Percentiles rank a stretch among this genome's conserved stretches.
These are phyloP conservation scores for Eustalomyia histrio DNA, from an alignment of 2,888 invertebrate genomes.

Conservation along the genomic window DNA sequence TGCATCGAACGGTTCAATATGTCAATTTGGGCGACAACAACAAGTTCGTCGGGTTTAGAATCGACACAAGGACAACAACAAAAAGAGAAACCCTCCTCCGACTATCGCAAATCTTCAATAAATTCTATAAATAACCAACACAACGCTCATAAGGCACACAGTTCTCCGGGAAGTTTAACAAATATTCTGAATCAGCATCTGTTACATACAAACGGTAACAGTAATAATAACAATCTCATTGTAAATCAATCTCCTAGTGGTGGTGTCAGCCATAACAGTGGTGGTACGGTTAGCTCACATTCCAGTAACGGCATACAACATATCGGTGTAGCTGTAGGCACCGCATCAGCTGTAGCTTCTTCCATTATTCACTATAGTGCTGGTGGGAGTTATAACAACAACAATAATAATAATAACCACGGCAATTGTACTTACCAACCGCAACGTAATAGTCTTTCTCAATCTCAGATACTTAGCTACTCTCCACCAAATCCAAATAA, in stretches of 20 bases:
- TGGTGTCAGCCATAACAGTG: slow-evolving; percentile 18
- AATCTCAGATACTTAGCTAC: slow-evolving; percentile 59
- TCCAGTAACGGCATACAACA: slow-evolving; percentile 63
- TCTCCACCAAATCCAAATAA: slow-evolving; percentile 64
- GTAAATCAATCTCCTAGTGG: slow-evolving; percentile 60
- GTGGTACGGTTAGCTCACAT: slow-evolving; percentile 43
- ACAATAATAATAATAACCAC: slow-evolving; percentile 33
- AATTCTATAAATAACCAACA: slow-evolving; percentile 16
- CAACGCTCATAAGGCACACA: slow-evolving; percentile 37
- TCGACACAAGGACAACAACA: slow-evolving; percentile 46
- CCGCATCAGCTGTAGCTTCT: slow-evolving; percentile 52
- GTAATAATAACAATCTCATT: slow-evolving; percentile 33
- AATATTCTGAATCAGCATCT: slow-evolving; percentile 44
- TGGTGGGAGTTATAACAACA: slow-evolving; percentile 27
- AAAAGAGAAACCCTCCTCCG: slow-evolving; percentile 18
- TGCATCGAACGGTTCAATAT: slow-evolving; percentile 66
- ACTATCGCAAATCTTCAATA: slow-evolving; percentile 41
- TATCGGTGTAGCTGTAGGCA: slow-evolving; percentile 55
- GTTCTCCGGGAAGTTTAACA: slow-evolving; percentile 53
- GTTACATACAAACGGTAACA: slow-evolving; percentile 14
- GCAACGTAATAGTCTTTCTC: slow-evolving; percentile 58
- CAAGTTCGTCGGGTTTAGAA: slow-evolving; percentile 80
- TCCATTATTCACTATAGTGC: slow-evolving; percentile 54
- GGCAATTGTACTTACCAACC: slow-evolving; percentile 58
- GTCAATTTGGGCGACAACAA: slow-evolving; percentile 87